A percentile compares a stretch with the other conserved stretches of the same genome.
Conservation (phyloP, 2,888 invertebrate species). For the Lasioglossum morio region DNA sequence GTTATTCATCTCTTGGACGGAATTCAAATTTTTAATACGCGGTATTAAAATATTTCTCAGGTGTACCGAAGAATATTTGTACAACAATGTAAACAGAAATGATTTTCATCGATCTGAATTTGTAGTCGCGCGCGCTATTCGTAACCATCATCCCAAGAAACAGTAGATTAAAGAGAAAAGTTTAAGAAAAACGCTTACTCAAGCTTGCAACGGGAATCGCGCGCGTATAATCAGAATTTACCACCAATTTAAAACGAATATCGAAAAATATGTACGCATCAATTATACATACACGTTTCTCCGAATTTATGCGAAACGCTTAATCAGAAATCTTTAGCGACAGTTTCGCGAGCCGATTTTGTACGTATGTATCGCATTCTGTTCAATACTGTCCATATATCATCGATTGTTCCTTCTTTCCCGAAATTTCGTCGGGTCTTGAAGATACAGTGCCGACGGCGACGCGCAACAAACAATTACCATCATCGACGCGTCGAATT, state of each 20-base stretch:
- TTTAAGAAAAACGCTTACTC: not conserved
- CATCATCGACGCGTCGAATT: not conserved
- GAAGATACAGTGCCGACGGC: not conserved
- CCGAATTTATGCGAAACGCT: not conserved
- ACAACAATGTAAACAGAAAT: not conserved
- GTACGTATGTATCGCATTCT: not conserved
- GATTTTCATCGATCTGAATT: not conserved
- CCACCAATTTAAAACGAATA: not conserved
- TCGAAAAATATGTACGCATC: not conserved
- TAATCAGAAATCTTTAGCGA: not conserved
- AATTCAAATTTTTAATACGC: conserved; percentile 26
- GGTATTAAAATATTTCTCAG: conserved; percentile 30
- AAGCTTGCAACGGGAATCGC: not conserved
- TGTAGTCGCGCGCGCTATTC: not conserved
- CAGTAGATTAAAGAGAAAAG: not conserved
- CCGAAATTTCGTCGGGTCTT: conserved; percentile 14
- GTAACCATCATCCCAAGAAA: not conserved
- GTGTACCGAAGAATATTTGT: conserved; percentile 20
- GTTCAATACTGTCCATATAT: not conserved
- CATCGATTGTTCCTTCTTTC: not conserved
- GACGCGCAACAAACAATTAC: not conserved
- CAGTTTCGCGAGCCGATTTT: not conserved
- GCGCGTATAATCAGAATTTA: not conserved
- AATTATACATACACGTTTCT: not conserved
- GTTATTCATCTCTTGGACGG: conserved; percentile 36